These are phyloP conservation scores for Gracilinanus agilis DNA, from an alignment of 2,113 vertebrate species.

Conservation along the genomic window DNA sequence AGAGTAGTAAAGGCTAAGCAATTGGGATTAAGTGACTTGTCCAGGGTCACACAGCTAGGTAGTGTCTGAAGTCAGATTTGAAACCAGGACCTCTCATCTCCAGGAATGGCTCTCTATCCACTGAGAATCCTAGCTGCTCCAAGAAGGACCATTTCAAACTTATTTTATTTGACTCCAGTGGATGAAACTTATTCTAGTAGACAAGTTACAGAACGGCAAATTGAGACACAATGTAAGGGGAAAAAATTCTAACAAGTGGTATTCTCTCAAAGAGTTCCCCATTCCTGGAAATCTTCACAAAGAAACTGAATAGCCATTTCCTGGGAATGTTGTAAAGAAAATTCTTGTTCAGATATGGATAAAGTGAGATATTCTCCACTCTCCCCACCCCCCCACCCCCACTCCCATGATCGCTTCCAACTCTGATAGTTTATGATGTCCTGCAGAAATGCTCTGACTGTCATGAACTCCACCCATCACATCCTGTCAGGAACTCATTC, in stretches of 20 bases:
- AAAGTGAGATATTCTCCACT: too few relatives aligned
- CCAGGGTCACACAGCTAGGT: too few relatives aligned
- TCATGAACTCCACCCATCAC: not conserved
- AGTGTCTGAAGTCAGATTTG: too few relatives aligned
- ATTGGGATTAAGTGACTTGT: too few relatives aligned
- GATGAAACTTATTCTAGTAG: not conserved
- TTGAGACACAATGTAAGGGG: not conserved
- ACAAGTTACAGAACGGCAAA: not conserved
- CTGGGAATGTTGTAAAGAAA: not conserved
- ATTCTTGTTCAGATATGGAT: not conserved
- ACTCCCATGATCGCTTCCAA: not conserved
- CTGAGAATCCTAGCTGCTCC: too few relatives aligned
- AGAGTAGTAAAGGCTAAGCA: too few relatives aligned
- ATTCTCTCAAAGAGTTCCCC: not conserved
- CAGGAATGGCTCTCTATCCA: too few relatives aligned
- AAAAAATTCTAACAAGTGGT: not conserved
- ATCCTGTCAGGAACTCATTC: not conserved
- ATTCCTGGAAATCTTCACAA: not conserved
- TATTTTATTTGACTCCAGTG: not conserved
- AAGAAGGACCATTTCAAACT: not conserved
- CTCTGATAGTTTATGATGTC: not conserved
- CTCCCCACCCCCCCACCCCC: too few relatives aligned
- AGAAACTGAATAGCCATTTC: not conserved
- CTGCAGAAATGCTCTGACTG: not conserved
- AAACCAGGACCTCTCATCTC: too few relatives aligned